Conservation (phyloP, 2,888 invertebrate genomes). For the Corythucha ciliata region DNA sequence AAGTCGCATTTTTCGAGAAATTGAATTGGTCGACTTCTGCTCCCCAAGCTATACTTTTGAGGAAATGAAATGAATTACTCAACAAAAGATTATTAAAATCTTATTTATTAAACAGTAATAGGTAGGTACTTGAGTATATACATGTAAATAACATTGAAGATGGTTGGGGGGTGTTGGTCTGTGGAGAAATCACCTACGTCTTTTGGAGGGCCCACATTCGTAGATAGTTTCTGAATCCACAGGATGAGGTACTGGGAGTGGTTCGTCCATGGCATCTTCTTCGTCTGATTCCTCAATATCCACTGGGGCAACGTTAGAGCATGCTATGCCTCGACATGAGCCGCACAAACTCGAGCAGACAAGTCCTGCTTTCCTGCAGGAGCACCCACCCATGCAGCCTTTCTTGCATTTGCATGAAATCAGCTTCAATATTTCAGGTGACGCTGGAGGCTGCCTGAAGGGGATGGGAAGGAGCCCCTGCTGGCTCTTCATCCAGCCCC, state of each 20-base stretch:
- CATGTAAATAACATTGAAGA: no score
- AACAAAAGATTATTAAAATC: constrained; percentile 6
- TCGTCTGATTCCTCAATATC: constrained; percentile 6
- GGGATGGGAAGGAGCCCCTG: constrained; percentile 6
- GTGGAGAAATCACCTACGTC: no score
- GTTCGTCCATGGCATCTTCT: constrained; percentile 1
- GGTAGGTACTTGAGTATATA: no score
- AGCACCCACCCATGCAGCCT: constrained; percentile 16
- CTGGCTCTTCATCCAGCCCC: constrained; percentile 11
- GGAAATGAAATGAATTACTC: not conserved
- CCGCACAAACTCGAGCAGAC: not conserved
- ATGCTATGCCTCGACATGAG: constrained; percentile 1
- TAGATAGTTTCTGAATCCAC: constrained; percentile 1
- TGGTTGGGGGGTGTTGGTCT: no score
- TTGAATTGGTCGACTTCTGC: no score
- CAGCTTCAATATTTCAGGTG: constrained; percentile 7
- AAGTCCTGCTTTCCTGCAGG: constrained; percentile 1
- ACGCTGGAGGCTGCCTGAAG: not conserved
- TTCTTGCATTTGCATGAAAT: constrained; percentile 1
- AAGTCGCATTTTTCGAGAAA: no score
- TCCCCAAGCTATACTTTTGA: no score
- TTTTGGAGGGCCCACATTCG: no score
- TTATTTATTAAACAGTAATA: no score
- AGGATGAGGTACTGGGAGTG: not conserved
- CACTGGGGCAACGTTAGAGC: not conserved